phyloP scores from a whole-genome alignment of 2,888 invertebrate species.

The Parnassius mnemosyne region DNA sequence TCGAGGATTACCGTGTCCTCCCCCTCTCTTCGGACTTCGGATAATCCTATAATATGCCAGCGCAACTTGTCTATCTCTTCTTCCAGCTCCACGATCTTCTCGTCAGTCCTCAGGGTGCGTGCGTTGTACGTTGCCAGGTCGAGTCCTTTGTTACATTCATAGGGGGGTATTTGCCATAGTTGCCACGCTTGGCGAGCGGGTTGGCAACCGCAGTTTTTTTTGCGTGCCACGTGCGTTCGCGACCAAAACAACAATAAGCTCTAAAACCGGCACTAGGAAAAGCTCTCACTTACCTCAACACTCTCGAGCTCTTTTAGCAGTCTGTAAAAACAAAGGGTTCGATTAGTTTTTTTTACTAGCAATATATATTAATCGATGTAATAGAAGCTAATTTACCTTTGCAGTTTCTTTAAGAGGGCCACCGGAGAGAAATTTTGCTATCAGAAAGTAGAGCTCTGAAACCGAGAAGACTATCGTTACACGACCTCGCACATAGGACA shows the following conservation, averaged over 20 bases:
- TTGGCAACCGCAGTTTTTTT: no score
- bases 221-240: slow-evolving; percentile 84
- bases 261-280: slow-evolving; percentile 76
- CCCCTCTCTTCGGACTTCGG: no score
- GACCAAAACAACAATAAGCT: slow-evolving; percentile 82
- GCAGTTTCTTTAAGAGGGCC: slow-evolving; percentile 92
- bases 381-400: slow-evolving; percentile 83
- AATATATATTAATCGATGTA: slow-evolving; percentile 39
- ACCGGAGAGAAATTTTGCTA: slow-evolving; percentile 93
- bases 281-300: slow-evolving; percentile 86
- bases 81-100: no score
- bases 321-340: slow-evolving; percentile 81
- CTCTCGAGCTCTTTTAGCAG: slow-evolving; percentile 87
- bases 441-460: slow-evolving; percentile 95
- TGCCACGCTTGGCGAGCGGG: no score
- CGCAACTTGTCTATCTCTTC: no score
- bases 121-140: no score
- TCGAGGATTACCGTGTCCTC: no score
- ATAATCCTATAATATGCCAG: no score
- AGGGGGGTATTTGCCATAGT: no score
- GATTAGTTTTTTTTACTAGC: slow-evolving; percentile 41
- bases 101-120: no score
- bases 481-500: slow-evolving; percentile 65
- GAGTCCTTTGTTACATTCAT: no score
- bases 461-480: slow-evolving; percentile 76